Percentiles rank a stretch among this genome's conserved stretches.
Evolutionary conservation across 2,888 invertebrate genomes (phyloP).

Genomic region (Harpagoxenus sublaevis): DNA sequence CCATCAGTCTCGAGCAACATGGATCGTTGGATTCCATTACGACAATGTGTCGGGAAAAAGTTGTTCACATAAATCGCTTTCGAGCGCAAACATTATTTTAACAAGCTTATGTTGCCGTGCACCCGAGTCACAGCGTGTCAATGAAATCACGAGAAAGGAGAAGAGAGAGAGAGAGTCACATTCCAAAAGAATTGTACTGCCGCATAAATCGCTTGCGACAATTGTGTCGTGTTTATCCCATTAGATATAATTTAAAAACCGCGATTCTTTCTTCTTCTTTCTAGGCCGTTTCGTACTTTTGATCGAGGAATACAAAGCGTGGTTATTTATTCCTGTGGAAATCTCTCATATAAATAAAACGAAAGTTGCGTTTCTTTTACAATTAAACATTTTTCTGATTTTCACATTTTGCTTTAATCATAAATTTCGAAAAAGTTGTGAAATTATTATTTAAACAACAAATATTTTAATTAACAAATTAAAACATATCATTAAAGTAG

Average conservation of each 20-base stretch:
- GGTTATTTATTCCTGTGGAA: background rate
- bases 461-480: background rate
- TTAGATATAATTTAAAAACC: slow-evolving; percentile 68
- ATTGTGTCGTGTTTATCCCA: slow-evolving; percentile 58
- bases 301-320: slow-evolving; percentile 27
- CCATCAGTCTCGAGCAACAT: background rate
- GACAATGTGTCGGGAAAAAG: slow-evolving; percentile 25
- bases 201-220: slow-evolving; percentile 61
- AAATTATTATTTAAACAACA: background rate
- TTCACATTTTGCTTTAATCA: background rate
- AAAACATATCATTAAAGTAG: background rate
- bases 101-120: slow-evolving; percentile 29
- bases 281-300: slow-evolving; percentile 67
- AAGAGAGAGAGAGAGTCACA: slow-evolving; percentile 56
- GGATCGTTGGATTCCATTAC: slow-evolving; percentile 16
- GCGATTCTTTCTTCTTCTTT: slow-evolving; percentile 59
- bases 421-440: background rate
- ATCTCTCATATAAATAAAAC: background rate
- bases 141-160: slow-evolving; percentile 36
- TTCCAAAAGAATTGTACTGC: slow-evolving; percentile 47
- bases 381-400: background rate
- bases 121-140: slow-evolving; percentile 11
- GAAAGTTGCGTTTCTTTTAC: slow-evolving; percentile 1
- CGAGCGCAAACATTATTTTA: slow-evolving; percentile 43
- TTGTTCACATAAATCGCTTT: slow-evolving; percentile 41